Evolutionary conservation across 1,140 invertebrate genomes (phyloP).

Genomic region (Drosophila sucinea): DNA sequence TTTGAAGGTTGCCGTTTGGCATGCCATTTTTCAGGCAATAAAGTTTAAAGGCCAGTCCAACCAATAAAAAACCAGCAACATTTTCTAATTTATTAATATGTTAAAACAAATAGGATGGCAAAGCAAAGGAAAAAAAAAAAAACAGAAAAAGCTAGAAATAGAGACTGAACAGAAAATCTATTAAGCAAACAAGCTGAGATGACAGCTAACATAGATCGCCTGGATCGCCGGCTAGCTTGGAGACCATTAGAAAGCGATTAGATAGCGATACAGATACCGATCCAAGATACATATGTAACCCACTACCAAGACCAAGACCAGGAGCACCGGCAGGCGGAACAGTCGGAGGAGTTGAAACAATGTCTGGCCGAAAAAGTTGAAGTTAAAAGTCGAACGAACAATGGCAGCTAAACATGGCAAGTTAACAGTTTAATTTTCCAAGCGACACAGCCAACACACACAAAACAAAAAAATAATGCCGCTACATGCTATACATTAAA

Average conservation of each 20-base stretch:
- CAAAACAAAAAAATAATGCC: constrained; percentile 57
- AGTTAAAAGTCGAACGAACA: constrained; percentile 54
- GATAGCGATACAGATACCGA: constrained; percentile 76
- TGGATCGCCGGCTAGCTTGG: constrained; percentile 39
- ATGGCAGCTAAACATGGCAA: constrained; percentile 81
- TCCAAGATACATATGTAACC: constrained; percentile 59
- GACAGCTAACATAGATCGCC: constrained; percentile 79
- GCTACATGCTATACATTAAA: constrained; percentile 63
- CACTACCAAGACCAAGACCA: constrained; percentile 29
- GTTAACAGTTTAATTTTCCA: constrained; percentile 81
- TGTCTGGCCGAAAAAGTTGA: constrained; percentile 52
- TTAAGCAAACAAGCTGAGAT: constrained; percentile 71
- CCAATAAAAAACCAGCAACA: constrained; percentile 49
- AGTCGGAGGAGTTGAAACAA: constrained; percentile 48
- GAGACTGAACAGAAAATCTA: constrained; percentile 57
- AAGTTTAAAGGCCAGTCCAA: constrained; percentile 73
- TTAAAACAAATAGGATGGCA: constrained; percentile 33
- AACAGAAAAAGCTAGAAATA: too few species aligned
- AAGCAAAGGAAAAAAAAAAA: too few species aligned
- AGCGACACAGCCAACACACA: constrained; percentile 42
- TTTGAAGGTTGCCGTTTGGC: constrained; percentile 73
- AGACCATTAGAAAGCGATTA: constrained; percentile 79
- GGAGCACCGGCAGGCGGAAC: not conserved
- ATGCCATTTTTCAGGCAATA: constrained; percentile 72
- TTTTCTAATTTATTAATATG: constrained; percentile 82